phyloP scores from a whole-genome alignment of 2,797 vertebrate genomes.

The Apogon hyalosoma region DNA sequence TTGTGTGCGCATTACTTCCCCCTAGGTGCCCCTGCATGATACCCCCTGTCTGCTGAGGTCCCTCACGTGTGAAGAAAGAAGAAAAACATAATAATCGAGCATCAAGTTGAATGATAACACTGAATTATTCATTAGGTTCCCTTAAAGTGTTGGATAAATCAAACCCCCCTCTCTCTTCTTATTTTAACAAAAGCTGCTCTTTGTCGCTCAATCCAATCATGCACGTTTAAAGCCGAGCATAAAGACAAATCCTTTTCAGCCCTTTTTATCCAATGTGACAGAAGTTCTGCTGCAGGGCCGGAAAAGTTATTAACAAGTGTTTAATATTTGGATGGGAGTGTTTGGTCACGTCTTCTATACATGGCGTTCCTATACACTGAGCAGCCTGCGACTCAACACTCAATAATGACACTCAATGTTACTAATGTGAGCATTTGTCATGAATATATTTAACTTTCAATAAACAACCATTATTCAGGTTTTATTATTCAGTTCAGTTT shows the following conservation, averaged over 20 bases:
- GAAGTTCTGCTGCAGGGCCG: constrained; percentile 77
- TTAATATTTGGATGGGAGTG: constrained; percentile 89
- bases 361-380: constrained; percentile 40
- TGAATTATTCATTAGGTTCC: constrained; percentile 95
- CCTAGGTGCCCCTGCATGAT: constrained; percentile 84
- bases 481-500: constrained; percentile 38
- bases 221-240: constrained; percentile 81
- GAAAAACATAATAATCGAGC: constrained; percentile 87
- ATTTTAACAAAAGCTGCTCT: constrained; percentile 84
- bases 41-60: constrained; percentile 82
- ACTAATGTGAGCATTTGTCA: constrained; percentile 61
- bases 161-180: constrained; percentile 59
- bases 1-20: constrained; percentile 87
- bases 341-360: constrained; percentile 75
- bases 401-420: constrained; percentile 59
- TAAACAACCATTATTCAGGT: constrained; percentile 28
- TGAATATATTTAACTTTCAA: constrained; percentile 67
- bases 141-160: constrained; percentile 89
- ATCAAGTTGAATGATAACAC: constrained; percentile 91
- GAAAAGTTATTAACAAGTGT: constrained; percentile 89
- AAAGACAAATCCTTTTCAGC: constrained; percentile 83
- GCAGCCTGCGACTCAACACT: constrained; percentile 49
- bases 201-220: constrained; percentile 82
- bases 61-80: constrained; percentile 86
- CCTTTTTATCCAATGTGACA: constrained; percentile 79